Base-by-base conservation (phyloP, 2,888 invertebrate genomes). In the Pollenia amentaria region DNA sequence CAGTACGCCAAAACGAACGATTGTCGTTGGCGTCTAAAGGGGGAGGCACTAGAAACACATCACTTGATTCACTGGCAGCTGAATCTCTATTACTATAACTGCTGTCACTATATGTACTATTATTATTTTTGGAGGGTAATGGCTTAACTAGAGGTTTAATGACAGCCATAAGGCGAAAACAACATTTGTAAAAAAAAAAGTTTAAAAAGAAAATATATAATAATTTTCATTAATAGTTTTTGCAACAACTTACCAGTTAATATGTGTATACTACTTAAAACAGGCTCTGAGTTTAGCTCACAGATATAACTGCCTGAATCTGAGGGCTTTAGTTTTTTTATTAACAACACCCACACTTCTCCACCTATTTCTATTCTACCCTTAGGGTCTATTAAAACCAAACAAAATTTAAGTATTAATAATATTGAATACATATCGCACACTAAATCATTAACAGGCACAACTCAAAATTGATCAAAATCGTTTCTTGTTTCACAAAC, bases 321-420 rank as follows among this genome's bases (percentile, higher is more conserved):
- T 0, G 95, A 94, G 0, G 95, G 94, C 90, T 94, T 95, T 16
- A 96, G 95, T 18, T 95, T 94, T 91, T 95, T 96, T 90, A 97
- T 97, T 87, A 97, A 95, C 69, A 97, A 94, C 57, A 97, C 97
- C 97, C 97, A 97, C 16, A 97, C 97, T 91, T 97, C 97, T 0
- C 97, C 97, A 2, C 96, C 97, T 90, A 89, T 89, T 16, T 90
- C 90, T 51, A 90, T 89, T 38, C 78, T 89, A 4, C 90, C 92
- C 69, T 91, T 91, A 16, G 93, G 91, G 89, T 90, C 93, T 93
- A 14, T 40, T 11, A n/a, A 1, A 53, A 16, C 21, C 21, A 42
- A 21, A 18, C 1, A 18, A 72, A 0, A n/a, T 40, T 40, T 38
- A 3, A 1, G 29, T 29, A 29, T 29, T 29, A 4, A 6, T 29